phyloP scores from a whole-genome alignment of 2,888 invertebrate species.

The Uloborus plumipes region DNA sequence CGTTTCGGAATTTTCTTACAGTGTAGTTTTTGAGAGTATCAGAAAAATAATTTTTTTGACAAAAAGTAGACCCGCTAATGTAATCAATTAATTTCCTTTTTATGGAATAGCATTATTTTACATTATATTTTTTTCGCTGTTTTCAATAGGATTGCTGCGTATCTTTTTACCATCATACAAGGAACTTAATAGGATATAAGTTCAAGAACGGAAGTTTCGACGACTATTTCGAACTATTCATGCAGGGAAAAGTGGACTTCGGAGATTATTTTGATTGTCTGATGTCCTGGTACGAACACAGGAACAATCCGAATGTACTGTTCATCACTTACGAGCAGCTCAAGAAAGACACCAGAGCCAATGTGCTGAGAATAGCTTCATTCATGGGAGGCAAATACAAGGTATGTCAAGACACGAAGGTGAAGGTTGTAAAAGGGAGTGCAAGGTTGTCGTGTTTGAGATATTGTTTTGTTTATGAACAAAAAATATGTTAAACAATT shows the following conservation, averaged over 20 bases:
- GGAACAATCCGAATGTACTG: slow-evolving; percentile 69
- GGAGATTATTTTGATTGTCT: slow-evolving; percentile 64
- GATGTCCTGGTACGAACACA: slow-evolving; percentile 62
- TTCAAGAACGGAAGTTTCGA: slow-evolving; percentile 66
- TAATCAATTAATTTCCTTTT: too few relatives aligned
- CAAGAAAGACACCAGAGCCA: slow-evolving; percentile 68
- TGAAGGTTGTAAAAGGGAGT: too few relatives aligned
- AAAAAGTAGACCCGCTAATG: too few relatives aligned
- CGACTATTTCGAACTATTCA: slow-evolving; percentile 71
- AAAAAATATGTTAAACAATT: too few relatives aligned
- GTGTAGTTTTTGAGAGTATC: too few relatives aligned
- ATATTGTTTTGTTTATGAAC: too few relatives aligned
- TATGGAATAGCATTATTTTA: too few relatives aligned
- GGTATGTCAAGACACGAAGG: slow-evolving; percentile 4
- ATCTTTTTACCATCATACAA: slow-evolving; percentile 71
- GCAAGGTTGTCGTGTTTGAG: too few relatives aligned
- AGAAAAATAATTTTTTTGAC: too few relatives aligned
- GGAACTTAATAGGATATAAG: slow-evolving; percentile 20
- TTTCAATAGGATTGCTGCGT: slow-evolving; percentile 71
- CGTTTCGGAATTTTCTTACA: too few relatives aligned
- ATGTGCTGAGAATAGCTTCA: slow-evolving; percentile 65
- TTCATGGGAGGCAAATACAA: slow-evolving; percentile 65
- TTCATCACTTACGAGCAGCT: slow-evolving; percentile 72
- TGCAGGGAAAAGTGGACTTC: slow-evolving; percentile 69
- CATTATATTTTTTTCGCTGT: too few relatives aligned